Conservation (phyloP, 92 coral and sea anemone genomes). For the Palythoa heliodiscus region DNA sequence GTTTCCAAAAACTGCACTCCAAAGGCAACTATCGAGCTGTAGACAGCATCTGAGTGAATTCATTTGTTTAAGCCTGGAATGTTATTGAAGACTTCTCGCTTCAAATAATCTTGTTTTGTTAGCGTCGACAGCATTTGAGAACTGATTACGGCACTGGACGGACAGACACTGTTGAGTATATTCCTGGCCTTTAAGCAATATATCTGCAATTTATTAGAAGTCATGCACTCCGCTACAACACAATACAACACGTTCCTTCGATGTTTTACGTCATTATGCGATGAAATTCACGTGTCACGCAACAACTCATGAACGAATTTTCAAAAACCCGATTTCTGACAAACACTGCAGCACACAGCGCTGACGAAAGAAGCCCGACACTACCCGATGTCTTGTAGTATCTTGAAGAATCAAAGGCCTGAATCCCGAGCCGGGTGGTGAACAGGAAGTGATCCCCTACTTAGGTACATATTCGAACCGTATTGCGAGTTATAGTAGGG, state of each 20-base stretch:
- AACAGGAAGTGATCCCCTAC: conserved; percentile 88
- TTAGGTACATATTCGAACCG: conserved; percentile 87
- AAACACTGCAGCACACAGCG: not conserved
- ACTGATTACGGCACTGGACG: not conserved
- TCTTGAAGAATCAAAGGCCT: conserved; percentile 50
- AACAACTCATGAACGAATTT: not conserved
- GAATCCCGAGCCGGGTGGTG: conserved; percentile 96
- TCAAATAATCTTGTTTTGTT: not conserved
- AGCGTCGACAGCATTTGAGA: not conserved
- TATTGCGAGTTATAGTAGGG: conserved; percentile 91
- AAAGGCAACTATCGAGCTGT: not conserved
- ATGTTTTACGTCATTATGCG: not conserved
- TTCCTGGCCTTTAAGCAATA: not conserved
- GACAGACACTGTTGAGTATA: not conserved
- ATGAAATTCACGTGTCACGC: not conserved
- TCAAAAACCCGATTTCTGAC: not conserved
- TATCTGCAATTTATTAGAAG: not conserved
- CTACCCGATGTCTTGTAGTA: not conserved
- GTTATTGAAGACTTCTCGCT: not conserved
- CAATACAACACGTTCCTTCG: not conserved
- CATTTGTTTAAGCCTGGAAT: not conserved
- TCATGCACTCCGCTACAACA: not conserved
- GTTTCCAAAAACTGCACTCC: not conserved
- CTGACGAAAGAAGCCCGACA: not conserved
- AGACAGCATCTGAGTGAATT: not conserved